Base-by-base conservation (phyloP, 1,140 invertebrate species). In the Drosophila tristis region DNA sequence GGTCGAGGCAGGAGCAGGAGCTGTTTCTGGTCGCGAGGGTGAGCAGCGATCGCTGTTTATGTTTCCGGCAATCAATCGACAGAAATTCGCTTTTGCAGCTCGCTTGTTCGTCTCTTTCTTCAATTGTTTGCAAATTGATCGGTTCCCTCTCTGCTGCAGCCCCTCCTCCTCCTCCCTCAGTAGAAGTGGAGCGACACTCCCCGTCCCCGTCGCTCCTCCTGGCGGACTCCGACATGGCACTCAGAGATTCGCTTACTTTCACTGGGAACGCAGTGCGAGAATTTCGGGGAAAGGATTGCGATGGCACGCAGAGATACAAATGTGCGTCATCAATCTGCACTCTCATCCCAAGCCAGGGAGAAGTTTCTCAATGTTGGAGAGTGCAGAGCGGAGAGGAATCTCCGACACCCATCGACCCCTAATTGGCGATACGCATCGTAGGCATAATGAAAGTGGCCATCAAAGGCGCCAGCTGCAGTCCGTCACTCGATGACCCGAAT, bases 61-160 rank as follows among this genome's bases (percentile, higher is more conserved):
- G 79, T 86, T 87, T 86, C 81, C 81, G 78, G 78, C 81, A 87
- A 86, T 86, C 78, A 86, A 80, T 80, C 74, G 73, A 31, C 70
- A 59, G 61, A 74, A 70, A 78, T 71, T 85, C 62, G 54, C 62
- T 67, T 44, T 42, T 53, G 49, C 49, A 62, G 60, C 42, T 71
- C 67, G 65, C 60, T 72, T 57, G 20, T 49, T 70, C 39, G 62
- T 50, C 79, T 70, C 50, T 72, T 68, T 63, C 60, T 53, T 62
- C 61, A 49, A 57, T 77, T 73, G 80, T 74, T 73, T 79, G 73
- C 80, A 70, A 85, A 77, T 77, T 77, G 68, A 74, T 78, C 61
- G 64, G 59, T 47, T 7, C 62, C 55, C 77, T 53, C 73, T 50
- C 59, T n/a, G 20, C 16, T 42, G 8, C 8, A 8, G 29, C 43